These are phyloP conservation scores for Cheilosia scutellata DNA, from an alignment of 2,888 invertebrate genomes.

Conservation along the genomic window DNA sequence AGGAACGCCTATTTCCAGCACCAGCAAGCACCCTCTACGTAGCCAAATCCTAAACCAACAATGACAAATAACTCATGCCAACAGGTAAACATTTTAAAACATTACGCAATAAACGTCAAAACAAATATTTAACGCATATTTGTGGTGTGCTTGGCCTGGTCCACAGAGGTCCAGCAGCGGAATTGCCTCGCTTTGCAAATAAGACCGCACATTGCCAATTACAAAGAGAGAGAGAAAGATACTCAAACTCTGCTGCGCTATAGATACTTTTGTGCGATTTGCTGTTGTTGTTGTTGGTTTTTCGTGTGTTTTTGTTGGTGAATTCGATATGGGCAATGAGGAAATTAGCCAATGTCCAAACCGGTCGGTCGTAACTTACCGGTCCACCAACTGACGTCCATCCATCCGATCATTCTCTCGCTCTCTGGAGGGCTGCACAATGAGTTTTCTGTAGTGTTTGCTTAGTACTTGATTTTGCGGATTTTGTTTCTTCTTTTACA, in stretches of 20 bases:
- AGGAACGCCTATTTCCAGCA: slow-evolving; percentile 38
- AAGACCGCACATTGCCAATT: slow-evolving; percentile 54
- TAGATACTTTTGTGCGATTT: slow-evolving; percentile 20
- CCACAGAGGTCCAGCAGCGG: slow-evolving; percentile 18
- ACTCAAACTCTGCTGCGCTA: slow-evolving; percentile 38
- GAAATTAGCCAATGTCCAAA: slow-evolving; percentile 72
- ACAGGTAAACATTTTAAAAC: slow-evolving; percentile 72
- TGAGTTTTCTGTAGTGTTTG: slow-evolving; percentile 67
- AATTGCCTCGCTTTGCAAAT: slow-evolving; percentile 52
- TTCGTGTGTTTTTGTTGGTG: slow-evolving; percentile 22
- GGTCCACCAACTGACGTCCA: slow-evolving; percentile 58
- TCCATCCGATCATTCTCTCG: slow-evolving; percentile 2
- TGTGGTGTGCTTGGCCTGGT: slow-evolving; percentile 58
- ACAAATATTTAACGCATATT: slow-evolving; percentile 76
- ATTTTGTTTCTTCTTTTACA: slow-evolving; percentile 61
- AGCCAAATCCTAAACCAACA: slow-evolving; percentile 64
- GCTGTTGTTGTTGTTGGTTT: slow-evolving; percentile 9
- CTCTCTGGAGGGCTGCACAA: slow-evolving; percentile 54
- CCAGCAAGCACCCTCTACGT: neutral
- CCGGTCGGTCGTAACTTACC: slow-evolving; percentile 72
- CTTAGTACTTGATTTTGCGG: slow-evolving; percentile 69
- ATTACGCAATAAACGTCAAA: slow-evolving; percentile 76
- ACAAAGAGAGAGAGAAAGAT: slow-evolving; percentile 29
- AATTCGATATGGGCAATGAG: slow-evolving; percentile 75
- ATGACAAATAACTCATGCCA: slow-evolving; percentile 74